A percentile compares a stretch with the other conserved stretches of the same genome.
Conservation (phyloP, 1,140 invertebrate species). For the Branchinecta lindahli region DNA sequence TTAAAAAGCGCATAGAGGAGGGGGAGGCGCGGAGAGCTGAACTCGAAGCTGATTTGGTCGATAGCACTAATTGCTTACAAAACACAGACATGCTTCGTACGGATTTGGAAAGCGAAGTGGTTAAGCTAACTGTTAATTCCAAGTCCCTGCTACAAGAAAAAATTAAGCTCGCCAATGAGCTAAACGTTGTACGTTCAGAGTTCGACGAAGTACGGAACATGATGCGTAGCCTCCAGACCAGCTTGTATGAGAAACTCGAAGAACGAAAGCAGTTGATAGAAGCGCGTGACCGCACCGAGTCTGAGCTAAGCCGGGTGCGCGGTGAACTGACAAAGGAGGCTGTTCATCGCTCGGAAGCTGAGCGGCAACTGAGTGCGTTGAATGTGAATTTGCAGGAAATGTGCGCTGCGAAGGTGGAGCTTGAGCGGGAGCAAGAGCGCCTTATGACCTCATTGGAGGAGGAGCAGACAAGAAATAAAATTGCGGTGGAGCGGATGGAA, state of each 20-base stretch:
- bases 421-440: background rate
- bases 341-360: background rate
- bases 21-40: conserved; percentile 13
- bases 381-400: background rate
- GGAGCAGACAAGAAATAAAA: background rate
- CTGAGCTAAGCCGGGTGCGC: conserved; percentile 14
- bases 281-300: conserved; percentile 15
- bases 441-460: background rate
- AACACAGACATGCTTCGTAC: background rate
- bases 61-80: conserved; percentile 6
- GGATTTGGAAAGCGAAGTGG: background rate
- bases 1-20: conserved; percentile 16
- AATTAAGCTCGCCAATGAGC: background rate
- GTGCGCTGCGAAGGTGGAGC: background rate
- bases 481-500: conserved; percentile 27
- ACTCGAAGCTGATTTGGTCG: conserved; percentile 15
- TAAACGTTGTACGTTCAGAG: background rate
- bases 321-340: background rate
- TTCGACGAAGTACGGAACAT: conserved; percentile 1
- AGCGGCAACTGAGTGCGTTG: background rate
- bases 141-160: background rate
- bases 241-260: conserved; percentile 2
- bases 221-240: background rate
- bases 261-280: background rate
- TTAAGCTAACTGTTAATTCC: background rate